A percentile compares a stretch with the other conserved stretches of the same genome.
phyloP scores from a whole-genome alignment of 2,113 vertebrate species.

The Platichthys flesus region DNA sequence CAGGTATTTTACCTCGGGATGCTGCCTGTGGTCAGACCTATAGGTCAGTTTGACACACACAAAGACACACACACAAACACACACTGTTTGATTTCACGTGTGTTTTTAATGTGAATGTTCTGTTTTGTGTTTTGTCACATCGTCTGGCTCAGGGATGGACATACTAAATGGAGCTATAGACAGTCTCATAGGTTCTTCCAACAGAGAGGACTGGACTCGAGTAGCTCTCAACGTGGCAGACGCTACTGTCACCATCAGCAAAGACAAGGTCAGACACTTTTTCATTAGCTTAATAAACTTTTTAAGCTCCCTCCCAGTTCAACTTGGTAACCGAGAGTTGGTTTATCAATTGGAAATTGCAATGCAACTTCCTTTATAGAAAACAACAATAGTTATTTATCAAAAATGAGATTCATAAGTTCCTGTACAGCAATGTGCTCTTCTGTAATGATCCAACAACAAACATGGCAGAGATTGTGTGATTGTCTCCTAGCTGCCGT shows the following conservation, averaged over 20 bases:
- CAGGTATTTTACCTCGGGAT: slow-evolving; percentile 95
- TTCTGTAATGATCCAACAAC: background rate
- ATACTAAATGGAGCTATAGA: slow-evolving; percentile 95
- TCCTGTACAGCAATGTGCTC: background rate
- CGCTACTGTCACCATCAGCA: slow-evolving; percentile 96
- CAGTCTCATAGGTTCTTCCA: slow-evolving; percentile 85
- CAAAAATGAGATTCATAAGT: background rate
- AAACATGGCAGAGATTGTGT: background rate
- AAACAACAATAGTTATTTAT: background rate
- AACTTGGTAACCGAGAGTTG: background rate
- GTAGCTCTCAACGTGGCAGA: slow-evolving; percentile 97
- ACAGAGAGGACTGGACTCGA: slow-evolving; percentile 89
- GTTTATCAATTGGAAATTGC: background rate
- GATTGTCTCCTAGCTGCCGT: too few relatives aligned
- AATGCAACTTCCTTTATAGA: background rate
- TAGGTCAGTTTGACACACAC: slow-evolving; percentile 82
- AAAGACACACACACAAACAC: background rate
- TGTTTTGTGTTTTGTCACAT: background rate
- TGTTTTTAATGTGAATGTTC: background rate
- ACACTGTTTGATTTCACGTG: background rate
- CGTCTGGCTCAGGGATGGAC: slow-evolving; percentile 89
- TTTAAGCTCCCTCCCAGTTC: background rate
- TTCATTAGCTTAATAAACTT: background rate
- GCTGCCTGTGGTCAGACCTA: slow-evolving; percentile 90
- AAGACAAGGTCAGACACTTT: slow-evolving; percentile 84